Conservation (phyloP, 1,140 invertebrate species). For the Drosophila mauritiana region DNA sequence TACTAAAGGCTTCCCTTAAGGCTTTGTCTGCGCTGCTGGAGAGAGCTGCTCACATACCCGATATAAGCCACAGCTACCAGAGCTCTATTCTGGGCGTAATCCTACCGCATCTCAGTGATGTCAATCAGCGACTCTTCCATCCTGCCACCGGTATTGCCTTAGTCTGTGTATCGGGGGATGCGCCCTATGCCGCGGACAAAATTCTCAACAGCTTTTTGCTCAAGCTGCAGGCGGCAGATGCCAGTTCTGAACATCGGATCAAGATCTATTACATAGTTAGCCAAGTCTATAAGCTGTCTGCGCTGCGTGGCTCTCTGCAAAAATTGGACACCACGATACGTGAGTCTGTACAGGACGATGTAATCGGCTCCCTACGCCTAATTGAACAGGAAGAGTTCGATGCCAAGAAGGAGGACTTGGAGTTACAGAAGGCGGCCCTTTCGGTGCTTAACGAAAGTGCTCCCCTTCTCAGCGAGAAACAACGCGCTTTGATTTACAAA, state of each 20-base stretch:
- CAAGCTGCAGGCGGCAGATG: conserved; percentile 49
- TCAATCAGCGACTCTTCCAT: conserved; percentile 75
- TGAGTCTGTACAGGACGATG: conserved; percentile 60
- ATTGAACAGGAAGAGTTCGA: conserved; percentile 54
- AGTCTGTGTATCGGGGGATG: conserved; percentile 75
- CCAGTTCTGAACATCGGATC: conserved; percentile 52
- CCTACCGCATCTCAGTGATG: conserved; percentile 71
- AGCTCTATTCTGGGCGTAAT: conserved; percentile 71
- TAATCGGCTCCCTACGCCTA: conserved; percentile 55
- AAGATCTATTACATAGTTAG: conserved; percentile 67
- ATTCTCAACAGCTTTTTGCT: conserved; percentile 73
- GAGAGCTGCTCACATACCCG: conserved; percentile 44
- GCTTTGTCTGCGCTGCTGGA: conserved; percentile 64
- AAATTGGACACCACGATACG: conserved; percentile 43
- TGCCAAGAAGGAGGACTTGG: conserved; percentile 43
- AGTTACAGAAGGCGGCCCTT: conserved; percentile 66
- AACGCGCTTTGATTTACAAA: conserved; percentile 74
- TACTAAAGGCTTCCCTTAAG: conserved; percentile 48
- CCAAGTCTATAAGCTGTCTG: conserved; percentile 65
- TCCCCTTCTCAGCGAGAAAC: conserved; percentile 61
- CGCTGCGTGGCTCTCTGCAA: conserved; percentile 34
- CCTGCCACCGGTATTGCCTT: conserved; percentile 69
- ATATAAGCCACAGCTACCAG: conserved; percentile 75
- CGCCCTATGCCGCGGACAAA: conserved; percentile 68
- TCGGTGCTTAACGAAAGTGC: conserved; percentile 61